Evolutionary conservation across 64 coral and sea anemone species (phyloP).

Genomic region (Montipora efflorescens): DNA sequence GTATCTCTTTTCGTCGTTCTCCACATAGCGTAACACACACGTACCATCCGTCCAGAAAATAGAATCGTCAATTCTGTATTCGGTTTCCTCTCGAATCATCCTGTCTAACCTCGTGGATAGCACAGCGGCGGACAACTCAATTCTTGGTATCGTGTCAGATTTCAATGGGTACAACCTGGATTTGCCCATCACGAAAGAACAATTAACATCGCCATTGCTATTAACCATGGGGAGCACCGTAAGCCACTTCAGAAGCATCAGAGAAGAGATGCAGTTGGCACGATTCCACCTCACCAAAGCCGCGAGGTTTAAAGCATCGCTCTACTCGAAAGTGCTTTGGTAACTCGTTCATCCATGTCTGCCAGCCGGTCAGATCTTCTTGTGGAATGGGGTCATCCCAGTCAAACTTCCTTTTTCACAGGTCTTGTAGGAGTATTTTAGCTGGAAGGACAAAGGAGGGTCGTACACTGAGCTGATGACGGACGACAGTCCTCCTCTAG

Average conservation of each 20-base stretch:
- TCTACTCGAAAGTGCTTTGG: not conserved
- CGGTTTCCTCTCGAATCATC: not conserved
- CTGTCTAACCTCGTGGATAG: not conserved
- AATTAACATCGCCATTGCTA: not conserved
- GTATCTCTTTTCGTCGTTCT: too few relatives aligned
- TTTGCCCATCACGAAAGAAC: constrained; percentile 8
- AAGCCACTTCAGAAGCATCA: not conserved
- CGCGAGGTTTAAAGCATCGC: not conserved
- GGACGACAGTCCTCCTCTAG: too few relatives aligned
- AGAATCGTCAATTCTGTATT: not conserved
- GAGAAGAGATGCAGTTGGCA: not conserved
- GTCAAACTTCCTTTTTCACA: too few relatives aligned
- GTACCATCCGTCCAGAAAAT: constrained; percentile 18
- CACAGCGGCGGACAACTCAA: not conserved
- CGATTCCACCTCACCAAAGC: not conserved
- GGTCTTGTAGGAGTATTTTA: too few relatives aligned
- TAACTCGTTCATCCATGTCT: too few relatives aligned
- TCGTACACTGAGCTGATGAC: too few relatives aligned
- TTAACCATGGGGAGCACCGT: not conserved
- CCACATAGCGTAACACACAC: not conserved
- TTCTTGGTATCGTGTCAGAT: not conserved
- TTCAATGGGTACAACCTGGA: not conserved
- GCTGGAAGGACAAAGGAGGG: too few relatives aligned
- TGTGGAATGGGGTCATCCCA: too few relatives aligned
- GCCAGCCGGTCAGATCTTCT: too few relatives aligned